Base-by-base conservation (phyloP, 1,140 invertebrate species). In the Ruditapes philippinarum region DNA sequence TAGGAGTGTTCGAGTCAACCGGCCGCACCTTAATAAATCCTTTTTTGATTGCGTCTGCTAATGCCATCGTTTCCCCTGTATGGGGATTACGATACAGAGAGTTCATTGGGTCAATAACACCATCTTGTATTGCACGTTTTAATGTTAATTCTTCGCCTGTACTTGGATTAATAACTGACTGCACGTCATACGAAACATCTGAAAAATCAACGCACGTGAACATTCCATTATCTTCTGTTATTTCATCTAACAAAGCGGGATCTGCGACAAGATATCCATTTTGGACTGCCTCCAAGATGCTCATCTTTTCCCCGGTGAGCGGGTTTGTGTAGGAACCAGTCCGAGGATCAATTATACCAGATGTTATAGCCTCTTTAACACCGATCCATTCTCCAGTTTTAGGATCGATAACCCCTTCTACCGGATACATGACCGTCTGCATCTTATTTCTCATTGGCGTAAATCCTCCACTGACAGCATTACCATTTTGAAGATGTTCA, bases 41-140 rank as follows among this genome's bases (percentile, higher is more conserved):
- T 80, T 95, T 94, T 78, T 95, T 95, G 78, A 97, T 95, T 33
- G 97, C 97, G 79, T 97, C 96, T 40, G 95, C 94, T 28, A 97
- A 90, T 11, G 96, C 89, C 57, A 97, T 95, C 14, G 92, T 92
- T 87, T 94, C 94, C 11, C 94, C 95, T 0, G 95, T 95, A 49
- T 91, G 88, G 5, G 93, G 93, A 76, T 95, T 94, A 33, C 91
- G 88, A 87, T 95, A 95, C 1, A 93, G 36, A 12, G 94, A 94
- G 74, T 93, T 93, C 38, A 80, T 89, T 5, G 88, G 87, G 79
- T 95, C 94, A 57, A 96, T 92, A 65, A 95, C 88, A 12, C 94
- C 94, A 78, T 93, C 94, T 33, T 88, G 83, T 33, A 95, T 93
- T 12, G 95, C 95, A 49, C 91, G 86, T 83, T 93, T 92, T 0